Evolutionary conservation across 2,113 vertebrate genomes (phyloP), one percentile per base, ranked within the genome.

Genomic region (Ornithorhynchus anatinus): DNA sequence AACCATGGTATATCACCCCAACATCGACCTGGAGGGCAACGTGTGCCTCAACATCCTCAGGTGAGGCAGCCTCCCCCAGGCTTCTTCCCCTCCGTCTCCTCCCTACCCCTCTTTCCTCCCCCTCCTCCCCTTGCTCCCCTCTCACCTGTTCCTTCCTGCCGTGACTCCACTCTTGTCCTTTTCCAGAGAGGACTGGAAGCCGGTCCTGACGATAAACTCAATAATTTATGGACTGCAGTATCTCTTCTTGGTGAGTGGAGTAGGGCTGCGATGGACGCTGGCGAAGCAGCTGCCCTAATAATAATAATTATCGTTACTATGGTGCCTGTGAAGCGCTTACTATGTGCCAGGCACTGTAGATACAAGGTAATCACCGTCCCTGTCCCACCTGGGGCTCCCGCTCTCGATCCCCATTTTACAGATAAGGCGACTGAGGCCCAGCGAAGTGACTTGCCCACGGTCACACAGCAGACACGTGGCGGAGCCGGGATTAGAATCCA

Each of bases 151-250:
- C 12, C 37, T 27, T 43, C 20, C 19, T 15, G 2, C 31, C 62
- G 5, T 14, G 10, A 84, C 51, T 35, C 0, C 1, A 29, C 37
- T 73, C 2, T 19, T 39, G 53, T 59, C 5, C 89, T 58, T 27
- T 66, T 80, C 62, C 92, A 99, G 97, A 90, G 97, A 99, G 94
- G 96, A 99, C 92, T 98, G 97, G 96, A 99, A 99, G 86, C 96
- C 97, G 1, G 96, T 98, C 85, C 84, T 98, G 92, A 99, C 96
- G 65, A 94, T 99, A 92, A 98, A 99, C 93, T 98, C 97, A 92
- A 98, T 98, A 94, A 98, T 99, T 93, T 99, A 98, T 87, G 96
- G 96, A 80, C 94, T 99, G 86, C 97, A 98, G 94, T 98, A 99
- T 93, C 96, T 99, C 69, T 98, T 98, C 93, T 93, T 99, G 93